Base-by-base conservation (phyloP, 2,888 invertebrate genomes). In the Lochmaea crataegi region DNA sequence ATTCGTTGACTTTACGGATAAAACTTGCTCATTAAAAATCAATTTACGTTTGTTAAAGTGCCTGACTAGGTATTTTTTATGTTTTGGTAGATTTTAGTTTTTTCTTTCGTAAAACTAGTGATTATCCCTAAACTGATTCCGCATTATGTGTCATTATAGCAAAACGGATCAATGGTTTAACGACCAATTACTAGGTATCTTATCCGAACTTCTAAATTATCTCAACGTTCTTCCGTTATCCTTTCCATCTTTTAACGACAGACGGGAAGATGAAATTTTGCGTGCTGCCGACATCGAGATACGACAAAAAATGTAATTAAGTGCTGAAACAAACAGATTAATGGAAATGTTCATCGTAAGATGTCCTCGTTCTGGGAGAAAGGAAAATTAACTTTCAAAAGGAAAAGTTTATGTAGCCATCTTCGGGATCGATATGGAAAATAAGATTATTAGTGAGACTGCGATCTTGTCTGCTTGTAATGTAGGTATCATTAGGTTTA, bases 401-500 rank as follows among this genome's bases (percentile, higher is more conserved):
- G 51, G 69, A 63, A 69, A 69, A 63, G 63, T 69, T 69, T 69
- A 63, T 56, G 38, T 10, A 42, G 26, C 42, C 68, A 41, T 68
- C 18, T 61, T 51, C 42, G 51, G 14, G 63, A 69, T 69, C 69
- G 56, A 69, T 69, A 53, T 45, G 61, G 51, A 61, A 41, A 60
- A 66, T 66, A 57, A 68, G 68, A 68, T 69, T 69, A 69, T 69
- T 69, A 69, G 63, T 56, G 26, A 69, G 64, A 69, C 53, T 56
- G 53, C 16, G 63, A 69, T 69, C 41, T 61, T 68, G 60, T 58
- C 58, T 58, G 6, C 18, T 58, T 56, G 45, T 53, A 69, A 68
- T 63, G 61, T 41, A 32, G 60, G 57, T 68, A 67, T 64, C 57
- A 57, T 57, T 57, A 60, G 38, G 60, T 60, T 60, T 60, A 41